Base-by-base conservation (phyloP, 2,888 invertebrate species). In the Oscheius sp. region DNA sequence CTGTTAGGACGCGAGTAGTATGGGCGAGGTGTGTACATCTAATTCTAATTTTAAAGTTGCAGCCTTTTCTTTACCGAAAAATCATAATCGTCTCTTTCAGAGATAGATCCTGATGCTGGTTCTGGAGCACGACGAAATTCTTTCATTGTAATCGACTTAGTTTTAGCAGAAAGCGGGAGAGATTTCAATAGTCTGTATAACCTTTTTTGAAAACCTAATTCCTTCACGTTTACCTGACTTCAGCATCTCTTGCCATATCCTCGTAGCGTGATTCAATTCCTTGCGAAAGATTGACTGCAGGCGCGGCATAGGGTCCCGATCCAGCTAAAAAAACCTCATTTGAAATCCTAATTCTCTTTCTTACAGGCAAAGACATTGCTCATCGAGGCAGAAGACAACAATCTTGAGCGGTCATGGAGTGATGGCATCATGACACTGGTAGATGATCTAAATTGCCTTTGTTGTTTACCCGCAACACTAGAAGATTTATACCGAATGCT, bases 1-100 rank as follows among this genome's bases (percentile, higher is more conserved):
- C 84, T 61, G 55, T 79, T 81, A 33, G 84, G 85, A 8, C 86
- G 77, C 8, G 83, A 83, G 70, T 86, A 86, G 69, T 84, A 86
- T 6, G 85, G 77, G 12, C 80, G 73, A 12, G 77, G 76, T 10
- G 70, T 50, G 69, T 80, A 80, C 42, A 61, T 52, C 79, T 79
- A 17, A 45, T 23, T 8, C 50, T 17, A 29, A 34, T 15, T 25
- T 27, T 12, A 15, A 29, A 25, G 15, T 67, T 2, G 23, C 10
- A 31, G 10, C 8, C 10, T n/a, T 29, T 48, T 17, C 46, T 3
- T 65, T 46, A 83, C 83, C 70, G 82, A 76, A 64, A 82, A 79
- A 58, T 84, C 84, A 17, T 79, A 82, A 39, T 84, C 84, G 67
- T 81, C 80, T 17, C 72, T 71, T 31, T 84, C 84, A 0, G 83